Conservation (phyloP, 2,113 vertebrate species). For the Gasterosteus aculeatus region DNA sequence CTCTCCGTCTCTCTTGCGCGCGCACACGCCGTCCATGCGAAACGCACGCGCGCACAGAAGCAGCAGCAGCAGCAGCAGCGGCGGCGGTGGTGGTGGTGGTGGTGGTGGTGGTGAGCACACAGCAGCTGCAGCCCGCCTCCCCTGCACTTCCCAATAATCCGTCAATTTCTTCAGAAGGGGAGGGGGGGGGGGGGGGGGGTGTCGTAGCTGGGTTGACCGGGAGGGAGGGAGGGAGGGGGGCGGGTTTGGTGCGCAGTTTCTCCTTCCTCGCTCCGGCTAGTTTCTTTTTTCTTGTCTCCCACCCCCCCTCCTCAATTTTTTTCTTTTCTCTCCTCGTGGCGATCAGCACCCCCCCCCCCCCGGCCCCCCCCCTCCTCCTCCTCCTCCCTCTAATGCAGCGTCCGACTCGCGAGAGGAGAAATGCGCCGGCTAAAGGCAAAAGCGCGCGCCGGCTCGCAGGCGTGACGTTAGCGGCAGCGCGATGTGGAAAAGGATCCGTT, state of each 20-base stretch:
- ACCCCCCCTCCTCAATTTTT: conserved; percentile 51
- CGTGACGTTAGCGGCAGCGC: conserved; percentile 78
- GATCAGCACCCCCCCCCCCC: conserved; percentile 67
- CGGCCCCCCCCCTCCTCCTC: conserved; percentile 52
- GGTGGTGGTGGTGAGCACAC: conserved; percentile 56
- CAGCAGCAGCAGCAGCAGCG: conserved; percentile 70
- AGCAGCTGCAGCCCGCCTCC: conserved; percentile 82
- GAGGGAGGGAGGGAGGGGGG: conserved; percentile 67
- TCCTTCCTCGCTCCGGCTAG: conserved; percentile 62
- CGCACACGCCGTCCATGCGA: no score
- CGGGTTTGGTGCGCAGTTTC: conserved; percentile 68
- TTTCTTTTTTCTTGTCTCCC: conserved; percentile 62
- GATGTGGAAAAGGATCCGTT: conserved; percentile 79
- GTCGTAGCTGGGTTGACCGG: conserved; percentile 20
- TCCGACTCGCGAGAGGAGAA: conserved; percentile 62
- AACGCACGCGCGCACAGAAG: conserved; percentile 64
- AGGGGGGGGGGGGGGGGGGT: conserved; percentile 56
- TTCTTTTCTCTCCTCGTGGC: conserved; percentile 55
- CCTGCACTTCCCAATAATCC: conserved; percentile 83
- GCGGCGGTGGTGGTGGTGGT: no score
- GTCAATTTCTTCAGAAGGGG: conserved; percentile 80
- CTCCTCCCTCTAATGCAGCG: conserved; percentile 38
- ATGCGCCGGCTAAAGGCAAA: conserved; percentile 49
- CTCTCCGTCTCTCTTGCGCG: no score
- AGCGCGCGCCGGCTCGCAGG: conserved; percentile 60